A percentile compares a stretch with the other conserved stretches of the same genome.
Evolutionary conservation across 2,113 vertebrate genomes (phyloP).

Genomic region (Pampusana beccarii): DNA sequence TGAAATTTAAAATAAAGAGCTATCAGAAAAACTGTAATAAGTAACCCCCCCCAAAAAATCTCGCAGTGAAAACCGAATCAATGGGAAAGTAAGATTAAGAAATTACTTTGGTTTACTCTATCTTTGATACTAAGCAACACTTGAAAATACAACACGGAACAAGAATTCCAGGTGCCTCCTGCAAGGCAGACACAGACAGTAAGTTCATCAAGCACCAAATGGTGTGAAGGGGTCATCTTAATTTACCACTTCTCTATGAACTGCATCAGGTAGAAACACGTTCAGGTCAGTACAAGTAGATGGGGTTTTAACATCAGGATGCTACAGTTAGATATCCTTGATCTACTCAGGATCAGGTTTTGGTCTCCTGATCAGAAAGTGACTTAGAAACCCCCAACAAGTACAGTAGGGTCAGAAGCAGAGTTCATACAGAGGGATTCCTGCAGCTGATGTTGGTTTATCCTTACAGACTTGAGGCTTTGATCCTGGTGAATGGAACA

Average conservation of each 20-base stretch:
- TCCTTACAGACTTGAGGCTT: background rate
- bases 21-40: background rate
- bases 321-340: background rate
- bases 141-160: background rate
- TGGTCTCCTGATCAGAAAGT: background rate
- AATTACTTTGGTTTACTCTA: background rate
- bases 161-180: background rate
- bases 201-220: background rate
- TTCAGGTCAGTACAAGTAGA: background rate
- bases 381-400: background rate
- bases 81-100: background rate
- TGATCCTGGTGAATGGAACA: background rate
- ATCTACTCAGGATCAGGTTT: background rate
- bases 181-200: background rate
- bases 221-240: background rate
- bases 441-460: background rate
- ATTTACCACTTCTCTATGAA: background rate
- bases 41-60: background rate
- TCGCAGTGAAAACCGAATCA: background rate
- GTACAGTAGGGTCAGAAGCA: background rate
- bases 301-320: background rate
- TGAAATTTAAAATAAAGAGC: background rate
- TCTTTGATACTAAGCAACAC: background rate
- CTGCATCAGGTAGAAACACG: background rate
- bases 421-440: background rate